phyloP scores from a whole-genome alignment of 2,113 vertebrate species.

The Cyprinodon variegatus region DNA sequence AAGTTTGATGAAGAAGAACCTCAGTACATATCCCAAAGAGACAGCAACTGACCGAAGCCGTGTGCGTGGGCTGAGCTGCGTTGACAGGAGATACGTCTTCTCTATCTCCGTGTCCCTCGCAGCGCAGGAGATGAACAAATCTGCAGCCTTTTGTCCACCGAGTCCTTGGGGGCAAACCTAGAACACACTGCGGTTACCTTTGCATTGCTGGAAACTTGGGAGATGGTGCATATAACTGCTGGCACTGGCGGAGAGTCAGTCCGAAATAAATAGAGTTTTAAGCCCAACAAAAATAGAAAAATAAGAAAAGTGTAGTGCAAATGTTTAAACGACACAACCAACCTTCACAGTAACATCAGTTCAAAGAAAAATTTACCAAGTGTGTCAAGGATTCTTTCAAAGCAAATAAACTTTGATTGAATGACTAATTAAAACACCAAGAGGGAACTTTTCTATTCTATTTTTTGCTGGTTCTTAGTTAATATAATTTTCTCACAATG shows the following conservation, averaged over 20 bases:
- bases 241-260: conserved; percentile 32
- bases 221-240: conserved; percentile 25
- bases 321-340: conserved; percentile 15
- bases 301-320: conserved; percentile 9
- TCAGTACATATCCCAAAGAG: conserved; percentile 72
- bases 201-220: conserved; percentile 40
- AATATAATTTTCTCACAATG: conserved; percentile 1
- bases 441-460: background rate
- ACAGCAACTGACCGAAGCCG: conserved; percentile 67
- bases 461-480: conserved; percentile 18
- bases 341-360: conserved; percentile 52
- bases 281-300: conserved; percentile 9
- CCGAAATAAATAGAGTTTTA: conserved; percentile 26
- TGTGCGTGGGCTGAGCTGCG: conserved; percentile 66
- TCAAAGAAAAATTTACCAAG: conserved; percentile 24
- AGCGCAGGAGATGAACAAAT: conserved; percentile 64
- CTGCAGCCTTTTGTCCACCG: conserved; percentile 59
- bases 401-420: conserved; percentile 20
- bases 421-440: conserved; percentile 17
- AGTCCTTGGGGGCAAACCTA: conserved; percentile 59
- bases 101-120: conserved; percentile 63
- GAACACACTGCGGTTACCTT: conserved; percentile 46
- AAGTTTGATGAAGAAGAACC: conserved; percentile 75
- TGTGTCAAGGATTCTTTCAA: conserved; percentile 45
- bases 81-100: conserved; percentile 75